These are phyloP conservation scores for Pseudachorutes palmiensis DNA, from an alignment of 1,140 invertebrate genomes.

Conservation along the genomic window DNA sequence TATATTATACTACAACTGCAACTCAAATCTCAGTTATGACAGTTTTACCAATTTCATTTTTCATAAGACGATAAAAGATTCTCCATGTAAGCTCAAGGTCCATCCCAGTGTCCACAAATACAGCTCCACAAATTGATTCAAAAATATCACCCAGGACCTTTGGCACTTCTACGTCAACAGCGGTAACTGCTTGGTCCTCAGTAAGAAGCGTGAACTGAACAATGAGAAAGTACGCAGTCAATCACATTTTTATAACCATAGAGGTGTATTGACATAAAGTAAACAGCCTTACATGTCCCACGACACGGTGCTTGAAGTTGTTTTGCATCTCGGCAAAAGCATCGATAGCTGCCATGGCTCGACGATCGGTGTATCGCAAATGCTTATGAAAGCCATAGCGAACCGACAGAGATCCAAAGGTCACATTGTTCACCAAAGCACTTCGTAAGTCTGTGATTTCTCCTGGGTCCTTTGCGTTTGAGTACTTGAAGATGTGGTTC, in stretches of 20 bases:
- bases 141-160: conserved; percentile 92
- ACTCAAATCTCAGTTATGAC: no score
- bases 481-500: conserved; percentile 70
- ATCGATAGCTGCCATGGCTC: conserved; percentile 59
- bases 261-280: conserved; percentile 5
- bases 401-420: conserved; percentile 82
- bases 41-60: conserved; percentile 54
- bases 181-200: conserved; percentile 43
- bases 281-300: conserved; percentile 25
- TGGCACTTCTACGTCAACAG: conserved; percentile 75
- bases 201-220: conserved; percentile 21
- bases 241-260: conserved; percentile 15
- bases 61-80: conserved; percentile 67
- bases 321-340: conserved; percentile 73
- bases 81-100: conserved; percentile 71
- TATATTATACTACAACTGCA: neutral
- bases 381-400: conserved; percentile 69
- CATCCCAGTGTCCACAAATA: conserved; percentile 79
- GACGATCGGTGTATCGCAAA: conserved; percentile 56
- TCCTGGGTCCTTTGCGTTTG: conserved; percentile 60
- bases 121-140: conserved; percentile 83
- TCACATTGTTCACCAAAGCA: conserved; percentile 90
- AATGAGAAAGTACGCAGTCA: conserved; percentile 39
- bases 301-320: conserved; percentile 56
- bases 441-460: conserved; percentile 84